Evolutionary conservation across 2,113 vertebrate species (phyloP), one percentile per base, ranked within the genome.

Genomic region (Labeo catla): DNA sequence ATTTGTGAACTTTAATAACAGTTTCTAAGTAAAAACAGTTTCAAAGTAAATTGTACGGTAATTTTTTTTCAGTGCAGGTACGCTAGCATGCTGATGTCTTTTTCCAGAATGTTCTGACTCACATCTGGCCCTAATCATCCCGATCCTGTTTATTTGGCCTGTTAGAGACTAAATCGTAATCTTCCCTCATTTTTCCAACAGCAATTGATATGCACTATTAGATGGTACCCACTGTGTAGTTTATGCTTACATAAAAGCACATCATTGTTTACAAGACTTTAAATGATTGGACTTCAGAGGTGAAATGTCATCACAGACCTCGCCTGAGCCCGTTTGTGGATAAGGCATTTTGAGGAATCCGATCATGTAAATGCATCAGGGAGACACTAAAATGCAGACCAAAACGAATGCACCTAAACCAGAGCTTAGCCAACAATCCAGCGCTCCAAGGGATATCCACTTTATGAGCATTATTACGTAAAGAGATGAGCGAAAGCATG

Each of bases 161-260:
- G 90, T 93, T 92, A 87, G 83, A 86, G 92, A 89, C 87, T 89
- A 88, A 50, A 76, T 88, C 87, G 91, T 95, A 93, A 93, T 93
- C 86, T 83, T 13, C 82, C 76, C 83, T 80, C 74, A 76, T 73
- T 76, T 89, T 87, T 86, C 76, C 92, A 92, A 92, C 89, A 91
- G 90, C 89, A 90, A 91, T 92, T 93, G 91, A 93, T 93, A 92
- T 92, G 92, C 89, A 54, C 90, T 91, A 92, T 95, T 93, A 93
- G 90, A 91, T 85, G 76, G 92, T 87, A 93, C 91, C 88, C 82
- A 90, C 90, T 94, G 91, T 94, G 90, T 91, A 92, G 92, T 90
- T 92, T 93, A 88, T 88, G 78, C 90, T 88, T 83, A 91, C 88
- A 91, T 93, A 90, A 92, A 93, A 91, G 93, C 86, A 12, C 83